Evolutionary conservation across 1,140 invertebrate species (phyloP), one percentile per base, ranked within the genome.

Genomic region (Aphelinus certus): DNA sequence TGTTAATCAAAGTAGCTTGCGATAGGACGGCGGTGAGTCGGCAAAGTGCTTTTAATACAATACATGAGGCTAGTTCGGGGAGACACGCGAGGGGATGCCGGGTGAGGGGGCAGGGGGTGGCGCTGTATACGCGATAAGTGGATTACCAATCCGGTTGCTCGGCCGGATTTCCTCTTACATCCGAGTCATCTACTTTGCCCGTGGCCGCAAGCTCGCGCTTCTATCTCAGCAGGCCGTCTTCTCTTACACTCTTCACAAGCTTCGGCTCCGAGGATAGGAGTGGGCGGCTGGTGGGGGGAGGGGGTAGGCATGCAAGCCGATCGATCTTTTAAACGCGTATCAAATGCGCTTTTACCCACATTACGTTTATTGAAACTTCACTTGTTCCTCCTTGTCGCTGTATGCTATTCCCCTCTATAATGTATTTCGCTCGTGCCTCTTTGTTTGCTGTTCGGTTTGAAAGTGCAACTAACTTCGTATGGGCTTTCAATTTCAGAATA

Each of bases 21-120:
- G 74, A 71, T 71, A 76, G 48, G 43, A 60, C 58, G 71, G 53
- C 43, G 51, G 43, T 47, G 67, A 58, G 42, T 73, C 47, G 60
- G 67, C 69, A 76, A 76, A 76, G 74, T 76, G 63, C 51, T 58
- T 64, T 62, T 57, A 76, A 71, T 71, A 72, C 75, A 72, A 76
- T 72, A 45, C 58, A 3, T 46, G 62, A 66, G 51, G 51, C 53
- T 53, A 61, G 61, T 49, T 43, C 63, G 48, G 2, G 47, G 48
- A 68, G 58, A 63, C 26, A 42, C 2, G 53, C 26, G 42, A 47
- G 57, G 42, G 57, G 56, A 9, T 47, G 48, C 26, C 26, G 26
- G 7, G 47, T 70, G 3, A 6, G 51, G 3, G 3, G 42, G 2
- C n/a, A 46, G 46, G 46, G 47, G 26, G 26, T 55, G 43, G 57